Conservation (phyloP, 1,140 invertebrate genomes). For the Camponotus vicinus region DNA sequence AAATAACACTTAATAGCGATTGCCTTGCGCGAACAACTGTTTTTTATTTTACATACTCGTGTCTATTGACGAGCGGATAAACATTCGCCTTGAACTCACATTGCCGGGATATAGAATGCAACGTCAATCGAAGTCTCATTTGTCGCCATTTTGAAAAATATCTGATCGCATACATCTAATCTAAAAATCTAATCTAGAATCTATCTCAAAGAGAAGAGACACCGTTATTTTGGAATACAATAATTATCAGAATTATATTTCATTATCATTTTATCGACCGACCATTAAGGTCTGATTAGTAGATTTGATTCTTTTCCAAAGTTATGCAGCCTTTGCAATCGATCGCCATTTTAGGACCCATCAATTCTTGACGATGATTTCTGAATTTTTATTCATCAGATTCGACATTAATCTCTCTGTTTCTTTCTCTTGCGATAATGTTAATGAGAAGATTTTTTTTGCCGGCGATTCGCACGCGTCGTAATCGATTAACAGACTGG, state of each 20-base stretch:
- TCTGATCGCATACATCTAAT: neutral
- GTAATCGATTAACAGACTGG: conserved; percentile 34
- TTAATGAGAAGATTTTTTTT: neutral
- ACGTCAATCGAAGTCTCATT: neutral
- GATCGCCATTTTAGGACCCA: neutral
- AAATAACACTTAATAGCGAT: conserved; percentile 39
- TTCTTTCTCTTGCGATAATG: neutral
- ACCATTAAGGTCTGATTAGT: neutral
- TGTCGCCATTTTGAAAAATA: neutral
- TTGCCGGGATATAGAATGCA: neutral
- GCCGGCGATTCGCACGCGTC: neutral
- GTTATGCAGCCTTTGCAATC: neutral
- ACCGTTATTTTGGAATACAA: neutral
- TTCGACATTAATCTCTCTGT: neutral
- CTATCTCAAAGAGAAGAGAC: neutral
- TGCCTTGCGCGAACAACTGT: neutral
- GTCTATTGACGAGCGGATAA: conserved; percentile 3
- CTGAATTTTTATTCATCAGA: neutral
- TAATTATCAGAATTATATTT: neutral
- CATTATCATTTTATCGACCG: neutral
- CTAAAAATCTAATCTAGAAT: neutral
- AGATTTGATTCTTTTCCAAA: conserved; percentile 8
- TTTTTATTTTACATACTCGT: neutral
- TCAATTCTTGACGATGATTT: neutral
- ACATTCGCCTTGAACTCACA: neutral